Evolutionary conservation across 2,888 invertebrate species (phyloP), one percentile per base, ranked within the genome.

Genomic region (Euplexia lucipara): DNA sequence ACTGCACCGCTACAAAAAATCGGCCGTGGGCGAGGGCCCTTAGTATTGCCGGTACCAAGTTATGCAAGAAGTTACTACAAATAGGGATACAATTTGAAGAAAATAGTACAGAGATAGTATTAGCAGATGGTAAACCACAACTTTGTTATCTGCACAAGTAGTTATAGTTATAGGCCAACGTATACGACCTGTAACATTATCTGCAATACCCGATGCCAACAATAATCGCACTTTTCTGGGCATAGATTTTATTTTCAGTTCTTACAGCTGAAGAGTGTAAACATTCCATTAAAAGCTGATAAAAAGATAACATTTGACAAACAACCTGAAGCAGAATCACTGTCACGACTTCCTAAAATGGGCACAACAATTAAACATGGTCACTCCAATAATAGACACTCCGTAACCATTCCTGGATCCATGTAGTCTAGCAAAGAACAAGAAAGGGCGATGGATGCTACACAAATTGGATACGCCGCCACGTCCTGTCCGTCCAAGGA

Each of bases 201-300:
- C 53, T 1, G 32, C 10, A 6, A 32, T 53, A 18, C 53, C 53
- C 0, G 42, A 30, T 0, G 42, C 41, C 0, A 53, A 16, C 0
- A 10, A 53, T 16, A 53, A 41, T 12, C 53, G 53, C 8, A 53
- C 53, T 9, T 42, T 53, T 8, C 22, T 53, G 5, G 53, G 53
- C 3, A 42, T 53, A 8, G 53, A 41, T 32, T 53, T 53, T 18
- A n/a, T 53, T 41, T 42, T 30, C 12, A n/a, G 14, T 42, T 53
- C 12, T 1, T 53, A 1, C 53, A 41, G 16, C 26, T 53, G 4
- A 53, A 41, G 8, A 41, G 9, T 12, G 32, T 1, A 16, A 14
- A 16, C 2, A 18, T 53, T 4, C 42, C 30, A 9, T 20, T 39
- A 4, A 39, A 14, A 2, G 37, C 37, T 10, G n/a, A 14, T 10